phyloP scores from a whole-genome alignment of 2,113 vertebrate genomes.

The Elaphurus davidianus region DNA sequence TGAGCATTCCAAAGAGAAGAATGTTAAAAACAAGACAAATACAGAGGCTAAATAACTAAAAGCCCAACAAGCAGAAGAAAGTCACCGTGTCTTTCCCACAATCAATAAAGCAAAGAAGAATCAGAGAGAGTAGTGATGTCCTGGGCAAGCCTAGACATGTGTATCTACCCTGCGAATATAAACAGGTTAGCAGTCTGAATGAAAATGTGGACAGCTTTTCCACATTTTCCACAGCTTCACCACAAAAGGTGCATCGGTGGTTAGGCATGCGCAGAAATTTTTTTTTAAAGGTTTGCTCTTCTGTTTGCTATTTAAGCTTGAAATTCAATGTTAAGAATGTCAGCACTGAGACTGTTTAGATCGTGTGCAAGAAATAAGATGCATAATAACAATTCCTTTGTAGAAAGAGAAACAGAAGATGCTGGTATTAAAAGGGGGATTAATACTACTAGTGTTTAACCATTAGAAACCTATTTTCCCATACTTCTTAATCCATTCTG shows the following conservation, averaged over 20 bases:
- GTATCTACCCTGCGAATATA: neutral
- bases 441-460: neutral
- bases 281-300: neutral
- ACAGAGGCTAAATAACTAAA: neutral
- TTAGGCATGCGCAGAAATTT: neutral
- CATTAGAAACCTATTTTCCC: neutral
- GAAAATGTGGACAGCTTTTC: neutral
- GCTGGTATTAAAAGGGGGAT: neutral
- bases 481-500: neutral
- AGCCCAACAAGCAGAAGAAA: neutral
- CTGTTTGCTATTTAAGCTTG: neutral
- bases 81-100: neutral
- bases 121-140: neutral
- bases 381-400: neutral
- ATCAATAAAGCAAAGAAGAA: neutral
- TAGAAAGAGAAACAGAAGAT: conserved; percentile 16
- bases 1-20: neutral
- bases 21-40: neutral
- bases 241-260: neutral
- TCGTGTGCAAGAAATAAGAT: neutral
- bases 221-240: neutral
- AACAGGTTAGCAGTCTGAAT: neutral
- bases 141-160: neutral
- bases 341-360: neutral
- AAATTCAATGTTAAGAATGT: conserved; percentile 22